These are phyloP conservation scores for Tuta absoluta DNA, from an alignment of 2,888 invertebrate genomes.

Conservation along the genomic window DNA sequence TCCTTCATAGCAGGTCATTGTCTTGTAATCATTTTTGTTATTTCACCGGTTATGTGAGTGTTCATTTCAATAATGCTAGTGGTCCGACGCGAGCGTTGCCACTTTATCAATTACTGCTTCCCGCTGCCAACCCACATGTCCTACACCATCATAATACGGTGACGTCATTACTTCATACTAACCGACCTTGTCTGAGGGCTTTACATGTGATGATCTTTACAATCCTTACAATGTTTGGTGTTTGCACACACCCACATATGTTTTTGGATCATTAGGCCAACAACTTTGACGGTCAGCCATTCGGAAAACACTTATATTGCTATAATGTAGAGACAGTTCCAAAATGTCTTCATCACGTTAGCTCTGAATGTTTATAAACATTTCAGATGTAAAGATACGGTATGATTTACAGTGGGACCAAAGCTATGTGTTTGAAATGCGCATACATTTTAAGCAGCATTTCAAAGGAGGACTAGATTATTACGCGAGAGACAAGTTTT, in stretches of 20 bases:
- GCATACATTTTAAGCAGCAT: conserved; percentile 17
- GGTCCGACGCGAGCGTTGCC: conserved; percentile 39
- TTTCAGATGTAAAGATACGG: conserved; percentile 6
- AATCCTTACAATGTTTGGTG: conserved; percentile 44
- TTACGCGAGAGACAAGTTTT: conserved; percentile 17
- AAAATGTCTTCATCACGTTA: not conserved
- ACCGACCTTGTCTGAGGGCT: conserved; percentile 67
- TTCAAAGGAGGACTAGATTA: conserved; percentile 7
- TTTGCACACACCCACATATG: conserved; percentile 56
- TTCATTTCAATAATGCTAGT: conserved; percentile 42
- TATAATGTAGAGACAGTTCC: not conserved
- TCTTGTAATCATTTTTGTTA: conserved; percentile 47
- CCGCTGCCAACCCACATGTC: conserved; percentile 62
- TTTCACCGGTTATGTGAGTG: conserved; percentile 54
- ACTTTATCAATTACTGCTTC: conserved; percentile 71
- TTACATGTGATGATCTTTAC: conserved; percentile 52
- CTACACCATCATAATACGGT: conserved; percentile 62
- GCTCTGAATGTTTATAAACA: conserved; percentile 17
- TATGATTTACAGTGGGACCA: not conserved
- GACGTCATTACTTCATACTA: conserved; percentile 46
- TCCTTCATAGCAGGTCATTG: conserved; percentile 43
- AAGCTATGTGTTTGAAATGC: conserved; percentile 19
- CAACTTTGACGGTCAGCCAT: conserved; percentile 4
- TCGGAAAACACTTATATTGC: conserved; percentile 6
- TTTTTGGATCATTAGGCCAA: conserved; percentile 15